Base-by-base conservation (phyloP, 2,888 invertebrate species). In the Sarcophaga carnaria region DNA sequence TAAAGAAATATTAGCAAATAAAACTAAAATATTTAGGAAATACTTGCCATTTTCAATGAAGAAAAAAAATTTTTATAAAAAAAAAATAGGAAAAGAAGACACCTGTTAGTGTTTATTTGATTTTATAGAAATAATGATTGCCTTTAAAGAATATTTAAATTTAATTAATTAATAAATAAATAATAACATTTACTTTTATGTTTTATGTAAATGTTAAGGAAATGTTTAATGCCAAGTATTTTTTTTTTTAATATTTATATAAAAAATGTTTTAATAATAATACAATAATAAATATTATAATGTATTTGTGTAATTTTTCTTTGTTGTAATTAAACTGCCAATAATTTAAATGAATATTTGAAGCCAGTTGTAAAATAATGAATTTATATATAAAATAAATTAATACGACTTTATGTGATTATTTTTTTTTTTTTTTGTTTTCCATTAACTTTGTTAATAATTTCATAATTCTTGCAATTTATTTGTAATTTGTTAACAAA, bases 281-380 rank as follows among this genome's bases (percentile, higher is more conserved):
- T 6, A 27, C 27, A 37, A 37, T 37, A 37, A 49, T 49, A 12
- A 49, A 12, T 49, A 14, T 49, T 49, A 49, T 14, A 14, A 49
- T 14, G 49, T 49, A 14, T 49, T 49, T 49, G 14, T 66, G 63
- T 20, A 20, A 22, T 22, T 22, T 74, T 54, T 66, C 37, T 37
- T 37, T 37, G 37, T 37, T 62, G 69, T 89, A 90, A 90, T 90
- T 90, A 90, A 90, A 91, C 91, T 91, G 91, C 91, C 91, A 91
- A 91, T 91, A 90, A 90, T 90, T 70, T 60, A 60, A 72, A 71
- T 37, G 17, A 64, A 59, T 71, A 5, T 54, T 71, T 49, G 70
- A 71, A 82, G 82, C 64, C 64, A 71, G 60, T 75, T 75, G 37
- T 66, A 66, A 90, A 69, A 89, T 90, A 72, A 63, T 66, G 54